These are phyloP conservation scores for Heliconius cydno DNA, from an alignment of 2,888 invertebrate species.

Conservation along the genomic window DNA sequence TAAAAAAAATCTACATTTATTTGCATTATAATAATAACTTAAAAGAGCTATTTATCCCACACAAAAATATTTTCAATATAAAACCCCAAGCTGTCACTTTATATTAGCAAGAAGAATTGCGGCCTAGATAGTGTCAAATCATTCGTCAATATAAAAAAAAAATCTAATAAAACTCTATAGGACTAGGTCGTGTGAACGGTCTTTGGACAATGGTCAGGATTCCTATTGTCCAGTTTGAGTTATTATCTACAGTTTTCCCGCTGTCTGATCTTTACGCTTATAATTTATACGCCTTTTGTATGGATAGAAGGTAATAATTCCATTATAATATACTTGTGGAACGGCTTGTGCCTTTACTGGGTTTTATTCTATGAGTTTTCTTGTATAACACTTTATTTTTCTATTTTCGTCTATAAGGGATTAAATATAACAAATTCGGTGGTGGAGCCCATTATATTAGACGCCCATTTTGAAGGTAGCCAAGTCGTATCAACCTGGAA, in stretches of 20 bases:
- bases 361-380: neutral
- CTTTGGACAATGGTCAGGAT: constrained; percentile 46
- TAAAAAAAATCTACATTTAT: no score
- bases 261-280: constrained; percentile 47
- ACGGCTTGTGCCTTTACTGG: no score
- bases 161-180: constrained; percentile 4
- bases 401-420: neutral
- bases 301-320: constrained; percentile 32
- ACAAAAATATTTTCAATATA: neutral
- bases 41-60: neutral
- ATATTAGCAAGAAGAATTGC: neutral
- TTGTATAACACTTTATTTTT: neutral
- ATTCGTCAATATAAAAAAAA: neutral
- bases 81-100: neutral
- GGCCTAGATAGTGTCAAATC: constrained; percentile 9
- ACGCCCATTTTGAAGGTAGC: no score
- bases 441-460: no score
- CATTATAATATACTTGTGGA: neutral
- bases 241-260: constrained; percentile 51
- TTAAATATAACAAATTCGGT: no score
- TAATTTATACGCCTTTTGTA: constrained; percentile 46
- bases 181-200: constrained; percentile 31
- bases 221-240: constrained; percentile 50
- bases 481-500: no score
- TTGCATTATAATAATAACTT: neutral